Evolutionary conservation across 1,140 invertebrate species (phyloP).

Genomic region (Tetragonula clypearis): DNA sequence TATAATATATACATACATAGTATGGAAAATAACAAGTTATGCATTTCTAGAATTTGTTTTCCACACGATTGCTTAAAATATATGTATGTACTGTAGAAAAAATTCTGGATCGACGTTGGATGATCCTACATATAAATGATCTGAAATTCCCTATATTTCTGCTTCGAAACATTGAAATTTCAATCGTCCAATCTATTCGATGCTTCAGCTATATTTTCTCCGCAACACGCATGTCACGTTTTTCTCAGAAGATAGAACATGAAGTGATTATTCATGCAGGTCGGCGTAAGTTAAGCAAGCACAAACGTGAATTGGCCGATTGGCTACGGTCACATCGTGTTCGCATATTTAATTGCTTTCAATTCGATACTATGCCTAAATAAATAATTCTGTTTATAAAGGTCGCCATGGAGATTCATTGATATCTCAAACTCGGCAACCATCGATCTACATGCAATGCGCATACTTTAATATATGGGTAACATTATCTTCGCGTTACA

Average conservation of each 20-base stretch:
- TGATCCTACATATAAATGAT: background rate
- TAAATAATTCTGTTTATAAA: background rate
- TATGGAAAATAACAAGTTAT: too few relatives aligned
- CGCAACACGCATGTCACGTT: background rate
- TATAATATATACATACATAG: too few relatives aligned
- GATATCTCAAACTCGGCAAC: background rate
- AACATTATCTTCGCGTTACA: background rate
- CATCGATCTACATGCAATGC: background rate
- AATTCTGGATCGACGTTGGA: background rate
- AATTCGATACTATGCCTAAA: constrained; percentile 11
- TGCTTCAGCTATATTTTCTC: background rate
- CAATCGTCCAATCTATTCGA: background rate
- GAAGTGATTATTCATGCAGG: background rate
- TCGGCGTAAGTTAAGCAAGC: background rate
- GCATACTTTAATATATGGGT: background rate
- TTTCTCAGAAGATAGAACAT: background rate
- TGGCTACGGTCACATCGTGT: background rate
- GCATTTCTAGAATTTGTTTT: too few relatives aligned
- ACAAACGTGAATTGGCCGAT: background rate
- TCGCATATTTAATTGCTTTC: constrained; percentile 28
- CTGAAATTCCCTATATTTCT: background rate
- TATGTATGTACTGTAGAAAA: background rate
- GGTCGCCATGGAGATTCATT: background rate
- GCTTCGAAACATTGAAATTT: background rate
- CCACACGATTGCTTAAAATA: background rate